Evolutionary conservation across 2,888 invertebrate species (phyloP), one percentile per base, ranked within the genome.

Genomic region (Drosophila incognita): DNA sequence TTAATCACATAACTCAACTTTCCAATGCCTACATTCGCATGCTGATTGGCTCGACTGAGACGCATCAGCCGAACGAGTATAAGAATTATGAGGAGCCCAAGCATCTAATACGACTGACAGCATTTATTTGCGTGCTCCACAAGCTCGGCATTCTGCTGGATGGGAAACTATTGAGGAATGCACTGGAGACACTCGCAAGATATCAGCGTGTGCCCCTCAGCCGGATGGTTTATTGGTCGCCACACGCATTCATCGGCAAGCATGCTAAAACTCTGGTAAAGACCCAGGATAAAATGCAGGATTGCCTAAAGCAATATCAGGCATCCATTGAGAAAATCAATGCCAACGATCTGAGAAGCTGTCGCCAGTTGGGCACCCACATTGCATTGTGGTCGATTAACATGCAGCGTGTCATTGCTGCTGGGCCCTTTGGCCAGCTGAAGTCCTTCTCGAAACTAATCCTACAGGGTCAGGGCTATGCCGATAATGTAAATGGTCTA

Each of bases 171-270:
- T 98, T 92, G 96, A 97, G 96, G 92, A 92, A 95, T 52, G 95
- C 97, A 61, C 96, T 96, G 92, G 94, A 94, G 60, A 91, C 98
- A 35, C 94, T 96, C 83, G 95, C 95, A 90, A 97, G 97, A 95
- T 95, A 96, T 52, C 96, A 96, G 78, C 96, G 96, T 38, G 95
- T 98, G 68, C 96, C 96, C 53, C 93, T 99, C 38, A 94, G 95
- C 68, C 98, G 97, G 1, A 97, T 97, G 90, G 94, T 96, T 21
- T 92, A 97, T 62, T 99, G 98, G 98, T 95, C 96, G 88, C 97
- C 98, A 0, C 96, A 96, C 91, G 94, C 95, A 82, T 99, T 98
- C 93, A 94, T 99, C 5, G 93, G 94, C 53, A 94, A 95, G 81
- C 95, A 95, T 92, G 93, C 95, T 74, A 94, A 95, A 81, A 93